These are phyloP conservation scores for Austrolebias charrua DNA, from an alignment of 2,797 vertebrate genomes.

Conservation along the genomic window DNA sequence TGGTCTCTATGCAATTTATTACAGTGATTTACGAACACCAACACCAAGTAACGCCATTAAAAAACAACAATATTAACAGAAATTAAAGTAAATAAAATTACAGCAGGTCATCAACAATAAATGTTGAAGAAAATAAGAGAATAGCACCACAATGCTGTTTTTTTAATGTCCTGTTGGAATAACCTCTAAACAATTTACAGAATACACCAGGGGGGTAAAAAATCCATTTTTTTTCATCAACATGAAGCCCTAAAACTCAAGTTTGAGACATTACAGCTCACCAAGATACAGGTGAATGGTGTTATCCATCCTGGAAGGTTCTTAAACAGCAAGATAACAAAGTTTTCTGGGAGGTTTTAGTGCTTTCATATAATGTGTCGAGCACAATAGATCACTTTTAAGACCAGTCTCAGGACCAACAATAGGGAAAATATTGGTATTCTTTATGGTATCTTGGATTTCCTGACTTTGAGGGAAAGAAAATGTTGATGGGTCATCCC, in stretches of 20 bases:
- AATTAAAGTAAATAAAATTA: background rate
- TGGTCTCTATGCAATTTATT: no score
- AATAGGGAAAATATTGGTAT: background rate
- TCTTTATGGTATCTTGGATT: background rate
- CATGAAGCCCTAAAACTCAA: background rate
- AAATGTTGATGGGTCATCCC: background rate
- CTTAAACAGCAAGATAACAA: background rate
- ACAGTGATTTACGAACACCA: no score
- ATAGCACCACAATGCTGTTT: background rate
- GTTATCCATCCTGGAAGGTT: background rate
- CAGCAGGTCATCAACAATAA: background rate
- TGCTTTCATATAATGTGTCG: background rate
- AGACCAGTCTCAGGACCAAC: background rate
- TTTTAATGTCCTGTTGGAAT: background rate
- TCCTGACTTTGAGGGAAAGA: background rate
- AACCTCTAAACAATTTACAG: background rate
- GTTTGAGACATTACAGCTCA: background rate
- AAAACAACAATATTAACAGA: background rate
- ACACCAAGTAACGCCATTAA: no score
- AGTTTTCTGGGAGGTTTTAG: background rate
- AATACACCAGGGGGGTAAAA: background rate
- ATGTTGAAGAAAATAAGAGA: background rate
- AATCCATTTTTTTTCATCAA: background rate
- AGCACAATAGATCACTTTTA: constrained; percentile 1
- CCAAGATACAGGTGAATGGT: background rate